Evolutionary conservation across 2,888 invertebrate genomes (phyloP).

Genomic region (Sepiola atlantica): DNA sequence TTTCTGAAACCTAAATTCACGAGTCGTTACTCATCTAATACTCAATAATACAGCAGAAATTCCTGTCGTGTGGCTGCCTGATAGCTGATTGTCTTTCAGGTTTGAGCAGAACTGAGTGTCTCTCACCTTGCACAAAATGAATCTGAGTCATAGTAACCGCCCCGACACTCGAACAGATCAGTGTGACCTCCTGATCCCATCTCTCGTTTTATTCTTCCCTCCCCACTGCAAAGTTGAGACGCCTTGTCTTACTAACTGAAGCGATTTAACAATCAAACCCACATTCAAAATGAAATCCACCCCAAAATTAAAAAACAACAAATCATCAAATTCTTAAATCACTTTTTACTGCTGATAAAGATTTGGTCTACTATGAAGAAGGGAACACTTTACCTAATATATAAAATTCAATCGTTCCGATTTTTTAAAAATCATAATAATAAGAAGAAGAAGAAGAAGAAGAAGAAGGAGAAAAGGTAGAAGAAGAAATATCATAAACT

Average conservation of each 20-base stretch:
- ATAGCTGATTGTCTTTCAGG: background rate
- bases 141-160: background rate
- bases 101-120: background rate
- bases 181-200: background rate
- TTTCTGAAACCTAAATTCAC: too few relatives aligned
- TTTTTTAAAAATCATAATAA: too few relatives aligned
- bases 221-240: background rate
- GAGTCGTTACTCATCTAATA: too few relatives aligned
- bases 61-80: background rate
- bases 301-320: background rate
- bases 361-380: too few relatives aligned
- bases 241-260: background rate
- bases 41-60: too few relatives aligned
- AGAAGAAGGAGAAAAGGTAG: too few relatives aligned
- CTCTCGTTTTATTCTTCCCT: background rate
- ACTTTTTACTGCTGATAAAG: too few relatives aligned
- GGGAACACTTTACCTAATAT: too few relatives aligned
- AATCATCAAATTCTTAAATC: too few relatives aligned
- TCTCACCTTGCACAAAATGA: background rate
- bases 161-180: background rate
- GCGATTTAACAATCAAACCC: background rate
- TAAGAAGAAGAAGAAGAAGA: too few relatives aligned
- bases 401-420: too few relatives aligned
- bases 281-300: background rate
- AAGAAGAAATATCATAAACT: too few relatives aligned